Evolutionary conservation across 1,140 invertebrate genomes (phyloP).

Genomic region (Heterodera carotae): DNA sequence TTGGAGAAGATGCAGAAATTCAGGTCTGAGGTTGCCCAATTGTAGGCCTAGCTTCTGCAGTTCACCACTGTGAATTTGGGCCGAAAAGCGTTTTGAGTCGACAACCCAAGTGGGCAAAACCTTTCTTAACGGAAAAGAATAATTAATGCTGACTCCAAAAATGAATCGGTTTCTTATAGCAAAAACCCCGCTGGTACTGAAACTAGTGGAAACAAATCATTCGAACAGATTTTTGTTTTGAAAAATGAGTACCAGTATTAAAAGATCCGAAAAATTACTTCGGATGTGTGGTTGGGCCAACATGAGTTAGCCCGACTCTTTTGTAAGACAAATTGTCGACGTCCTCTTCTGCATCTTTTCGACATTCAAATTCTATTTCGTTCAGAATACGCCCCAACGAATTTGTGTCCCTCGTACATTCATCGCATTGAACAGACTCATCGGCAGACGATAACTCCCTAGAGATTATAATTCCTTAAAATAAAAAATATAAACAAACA

Average conservation of each 20-base stretch:
- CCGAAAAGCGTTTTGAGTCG: constrained; percentile 38
- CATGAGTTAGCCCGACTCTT: background rate
- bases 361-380: background rate
- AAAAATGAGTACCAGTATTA: background rate
- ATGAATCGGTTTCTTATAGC: no score
- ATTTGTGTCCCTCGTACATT: background rate
- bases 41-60: background rate
- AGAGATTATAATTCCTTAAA: background rate
- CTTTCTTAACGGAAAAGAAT: constrained; percentile 35
- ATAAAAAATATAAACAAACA: background rate
- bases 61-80: constrained; percentile 29
- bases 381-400: background rate
- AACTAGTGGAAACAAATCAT: no score
- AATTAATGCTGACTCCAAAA: no score
- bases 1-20: constrained; percentile 28
- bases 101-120: constrained; percentile 37
- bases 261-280: constrained; percentile 11
- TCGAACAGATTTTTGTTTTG: no score
- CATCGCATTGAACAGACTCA: background rate
- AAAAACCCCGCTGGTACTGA: no score
- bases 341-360: background rate
- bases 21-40: constrained; percentile 24
- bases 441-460: constrained; percentile 7
- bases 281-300: constrained; percentile 3
- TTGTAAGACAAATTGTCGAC: background rate